Percentiles rank a stretch among this genome's conserved stretches.
Evolutionary conservation across 2,797 vertebrate species (phyloP).

Genomic region (Danio tinwini): DNA sequence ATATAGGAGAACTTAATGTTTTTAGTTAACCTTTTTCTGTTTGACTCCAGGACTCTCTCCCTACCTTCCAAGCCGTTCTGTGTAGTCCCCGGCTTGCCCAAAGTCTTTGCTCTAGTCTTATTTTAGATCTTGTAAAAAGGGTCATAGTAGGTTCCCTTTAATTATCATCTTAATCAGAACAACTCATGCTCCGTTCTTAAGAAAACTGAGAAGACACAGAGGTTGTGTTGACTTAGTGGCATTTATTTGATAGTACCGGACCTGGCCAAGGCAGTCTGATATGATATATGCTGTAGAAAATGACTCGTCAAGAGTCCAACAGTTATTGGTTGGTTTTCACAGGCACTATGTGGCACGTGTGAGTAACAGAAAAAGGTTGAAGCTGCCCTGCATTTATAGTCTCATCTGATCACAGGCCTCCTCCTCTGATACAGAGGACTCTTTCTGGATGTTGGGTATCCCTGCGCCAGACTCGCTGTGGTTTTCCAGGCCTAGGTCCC

Average conservation of each 20-base stretch:
- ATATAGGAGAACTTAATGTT: no score
- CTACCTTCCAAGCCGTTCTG: no score
- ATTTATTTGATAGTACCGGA: slow-evolving; percentile 76
- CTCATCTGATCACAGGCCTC: slow-evolving; percentile 82
- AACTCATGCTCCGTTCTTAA: not conserved
- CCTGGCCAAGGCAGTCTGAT: slow-evolving; percentile 71
- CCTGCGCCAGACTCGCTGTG: slow-evolving; percentile 75
- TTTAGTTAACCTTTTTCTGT: no score
- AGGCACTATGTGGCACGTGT: slow-evolving; percentile 57
- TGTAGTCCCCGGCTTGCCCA: no score
- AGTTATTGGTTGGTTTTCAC: slow-evolving; percentile 53
- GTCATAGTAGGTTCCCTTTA: no score
- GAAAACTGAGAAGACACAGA: slow-evolving; percentile 47
- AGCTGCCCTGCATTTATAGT: slow-evolving; percentile 50
- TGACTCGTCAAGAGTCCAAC: slow-evolving; percentile 26
- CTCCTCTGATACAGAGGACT: slow-evolving; percentile 93
- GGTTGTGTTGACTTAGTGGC: slow-evolving; percentile 63
- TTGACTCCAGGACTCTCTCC: no score
- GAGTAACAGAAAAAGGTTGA: slow-evolving; percentile 34
- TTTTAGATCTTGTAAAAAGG: no score
- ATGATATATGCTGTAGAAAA: slow-evolving; percentile 69
- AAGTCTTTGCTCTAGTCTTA: no score
- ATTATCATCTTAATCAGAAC: not conserved
- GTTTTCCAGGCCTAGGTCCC: slow-evolving; percentile 80
- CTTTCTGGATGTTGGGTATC: slow-evolving; percentile 66